phyloP scores from a whole-genome alignment of 2,888 invertebrate species.

The Luperina testacea region DNA sequence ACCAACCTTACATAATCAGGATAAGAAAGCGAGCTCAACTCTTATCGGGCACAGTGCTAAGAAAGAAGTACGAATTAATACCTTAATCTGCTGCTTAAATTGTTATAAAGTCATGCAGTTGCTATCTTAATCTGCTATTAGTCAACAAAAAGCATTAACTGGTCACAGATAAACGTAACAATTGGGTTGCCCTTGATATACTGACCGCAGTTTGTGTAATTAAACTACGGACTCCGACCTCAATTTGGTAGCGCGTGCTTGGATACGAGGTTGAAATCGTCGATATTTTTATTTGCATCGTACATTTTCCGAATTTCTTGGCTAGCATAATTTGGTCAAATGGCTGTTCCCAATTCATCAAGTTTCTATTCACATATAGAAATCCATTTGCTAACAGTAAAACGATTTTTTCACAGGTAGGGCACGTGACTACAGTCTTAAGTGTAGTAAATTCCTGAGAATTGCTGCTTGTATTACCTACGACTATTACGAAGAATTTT shows the following conservation, averaged over 20 bases:
- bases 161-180: slow-evolving; percentile 38
- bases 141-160: slow-evolving; percentile 35
- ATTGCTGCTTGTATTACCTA: slow-evolving; percentile 1
- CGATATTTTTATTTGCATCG: slow-evolving; percentile 4
- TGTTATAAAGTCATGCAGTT: slow-evolving; percentile 18
- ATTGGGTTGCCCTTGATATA: slow-evolving; percentile 54
- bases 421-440: background rate
- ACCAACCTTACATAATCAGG: slow-evolving; percentile 11
- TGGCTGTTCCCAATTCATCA: background rate
- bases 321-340: background rate
- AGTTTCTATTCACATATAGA: background rate
- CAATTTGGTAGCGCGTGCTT: slow-evolving; percentile 38
- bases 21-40: slow-evolving; percentile 23
- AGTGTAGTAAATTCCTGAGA: slow-evolving; percentile 5
- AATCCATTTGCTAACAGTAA: background rate
- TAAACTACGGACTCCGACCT: slow-evolving; percentile 51
- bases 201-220: slow-evolving; percentile 49
- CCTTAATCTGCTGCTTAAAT: slow-evolving; percentile 33
- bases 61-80: slow-evolving; percentile 7
- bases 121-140: slow-evolving; percentile 33
- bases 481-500: background rate
- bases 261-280: background rate
- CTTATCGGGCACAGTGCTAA: slow-evolving; percentile 26
- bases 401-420: background rate
- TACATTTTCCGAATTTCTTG: slow-evolving; percentile 1